Conservation (phyloP, 2,797 vertebrate species). For the Danio choprae region DNA sequence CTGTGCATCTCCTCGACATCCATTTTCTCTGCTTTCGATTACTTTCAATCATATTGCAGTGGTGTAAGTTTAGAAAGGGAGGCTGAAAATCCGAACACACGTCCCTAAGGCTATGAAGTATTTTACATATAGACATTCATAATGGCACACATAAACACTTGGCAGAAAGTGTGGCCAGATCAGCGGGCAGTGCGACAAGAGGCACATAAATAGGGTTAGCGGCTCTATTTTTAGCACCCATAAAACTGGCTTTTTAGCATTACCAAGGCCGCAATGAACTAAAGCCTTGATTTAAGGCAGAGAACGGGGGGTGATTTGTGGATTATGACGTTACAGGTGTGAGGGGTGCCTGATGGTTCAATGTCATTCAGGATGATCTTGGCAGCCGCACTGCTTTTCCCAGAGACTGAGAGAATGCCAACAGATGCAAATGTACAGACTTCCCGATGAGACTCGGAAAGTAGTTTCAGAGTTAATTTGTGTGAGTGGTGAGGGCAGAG, state of each 20-base stretch:
- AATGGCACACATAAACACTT: neutral
- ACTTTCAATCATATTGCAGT: neutral
- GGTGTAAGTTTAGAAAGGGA: slow-evolving; percentile 4
- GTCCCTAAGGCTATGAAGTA: neutral
- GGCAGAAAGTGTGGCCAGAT: neutral
- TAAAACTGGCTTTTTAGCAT: slow-evolving; percentile 45
- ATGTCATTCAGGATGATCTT: slow-evolving; percentile 15
- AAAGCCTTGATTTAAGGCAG: slow-evolving; percentile 39
- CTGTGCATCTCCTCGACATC: neutral
- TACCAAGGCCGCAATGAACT: slow-evolving; percentile 38
- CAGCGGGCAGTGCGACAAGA: slow-evolving; percentile 22
- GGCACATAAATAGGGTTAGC: slow-evolving; percentile 40
- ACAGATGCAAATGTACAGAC: slow-evolving; percentile 7
- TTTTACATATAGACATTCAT: neutral
- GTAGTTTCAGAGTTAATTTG: slow-evolving; percentile 3
- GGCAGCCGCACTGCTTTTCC: neutral
- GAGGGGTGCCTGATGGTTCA: slow-evolving; percentile 7
- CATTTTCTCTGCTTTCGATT: neutral
- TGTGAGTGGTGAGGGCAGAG: neutral
- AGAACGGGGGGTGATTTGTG: slow-evolving; percentile 25
- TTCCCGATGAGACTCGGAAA: slow-evolving; percentile 22
- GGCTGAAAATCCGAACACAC: neutral
- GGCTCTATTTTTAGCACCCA: slow-evolving; percentile 34
- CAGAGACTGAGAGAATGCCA: slow-evolving; percentile 6
- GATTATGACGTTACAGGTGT: slow-evolving; percentile 8